These are phyloP conservation scores for Caenorhabditis japonica DNA, from an alignment of 2,888 invertebrate genomes.

Conservation along the genomic window DNA sequence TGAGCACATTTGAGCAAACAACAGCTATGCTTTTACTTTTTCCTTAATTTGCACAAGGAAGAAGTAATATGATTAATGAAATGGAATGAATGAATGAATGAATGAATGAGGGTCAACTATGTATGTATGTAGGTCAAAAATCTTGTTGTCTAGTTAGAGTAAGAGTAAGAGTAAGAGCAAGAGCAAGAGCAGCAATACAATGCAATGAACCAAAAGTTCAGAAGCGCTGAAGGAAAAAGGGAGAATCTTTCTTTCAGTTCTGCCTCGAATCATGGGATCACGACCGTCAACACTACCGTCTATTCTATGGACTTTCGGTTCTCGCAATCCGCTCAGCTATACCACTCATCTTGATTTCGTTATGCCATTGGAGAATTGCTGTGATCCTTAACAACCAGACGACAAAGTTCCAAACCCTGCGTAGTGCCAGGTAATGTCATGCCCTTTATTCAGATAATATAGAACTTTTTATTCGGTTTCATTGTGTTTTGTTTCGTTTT, in stretches of 20 bases:
- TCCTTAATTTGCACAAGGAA: not conserved
- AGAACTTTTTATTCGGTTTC: not conserved
- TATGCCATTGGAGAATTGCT: conserved; percentile 87
- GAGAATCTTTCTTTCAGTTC: conserved; percentile 55
- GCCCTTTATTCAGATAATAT: no score
- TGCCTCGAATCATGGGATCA: conserved; percentile 67
- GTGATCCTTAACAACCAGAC: conserved; percentile 59
- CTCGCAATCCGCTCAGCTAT: conserved; percentile 91
- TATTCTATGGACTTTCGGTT: conserved; percentile 64
- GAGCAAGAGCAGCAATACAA: no score
- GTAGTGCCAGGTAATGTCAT: conserved; percentile 47
- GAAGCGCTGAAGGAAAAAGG: not conserved
- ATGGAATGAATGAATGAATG: no score
- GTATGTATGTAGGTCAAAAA: conserved; percentile 18
- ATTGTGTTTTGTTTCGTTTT: no score
- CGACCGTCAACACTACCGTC: conserved; percentile 54
- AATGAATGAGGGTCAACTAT: not conserved
- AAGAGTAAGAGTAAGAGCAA: no score
- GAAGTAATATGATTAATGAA: conserved; percentile 30
- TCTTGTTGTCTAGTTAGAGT: conserved; percentile 9
- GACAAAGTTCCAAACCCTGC: conserved; percentile 52
- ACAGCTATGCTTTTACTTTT: conserved; percentile 7
- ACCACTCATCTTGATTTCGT: conserved; percentile 91
- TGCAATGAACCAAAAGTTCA: not conserved
- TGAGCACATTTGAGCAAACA: conserved; percentile 42